Evolutionary conservation across 2,113 vertebrate genomes (phyloP), one percentile per base, ranked within the genome.

Genomic region (Cebus imitator): DNA sequence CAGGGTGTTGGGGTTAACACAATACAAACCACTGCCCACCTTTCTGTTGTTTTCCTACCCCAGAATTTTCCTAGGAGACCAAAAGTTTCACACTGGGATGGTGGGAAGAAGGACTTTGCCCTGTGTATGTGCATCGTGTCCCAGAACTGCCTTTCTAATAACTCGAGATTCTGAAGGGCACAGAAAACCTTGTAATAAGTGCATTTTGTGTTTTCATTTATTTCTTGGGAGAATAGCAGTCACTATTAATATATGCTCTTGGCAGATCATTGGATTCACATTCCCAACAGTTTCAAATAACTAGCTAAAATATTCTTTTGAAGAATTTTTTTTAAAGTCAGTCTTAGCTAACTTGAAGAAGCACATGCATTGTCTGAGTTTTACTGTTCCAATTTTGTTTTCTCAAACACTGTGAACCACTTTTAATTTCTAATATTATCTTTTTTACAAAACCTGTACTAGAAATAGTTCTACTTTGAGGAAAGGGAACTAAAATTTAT

Each of bases 401-500:
- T 93, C 57, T 78, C 61, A 92, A 83, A 83, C 35, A 58, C 13
- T 80, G 18, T 48, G 57, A 58, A 82, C 72, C 73, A 21, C 64
- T 89, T n/a, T 93, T 83, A 83, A n/a, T 87, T 90, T 94, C 27
- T 85, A 79, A 66, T 78, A 91, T 92, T 68, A 82, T 73, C 61
- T 86, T 81, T 73, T n/a, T 78, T 82, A 32, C 32, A 92, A n/a
- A 73, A 96, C 61, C 57, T 50, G 9, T 75, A 70, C 40, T 70
- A 73, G 58, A 89, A 88, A 50, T 88, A 32, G 57, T 93, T 93
- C 87, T 84, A 57, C 40, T 87, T 91, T 98, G 89, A 97, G 52
- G 23, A 87, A 43, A 96, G 92, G 57, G 27, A 82, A 94, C 97
- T 90, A 96, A 87, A 95, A 97, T 86, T 92, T 98, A 64, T 96